Evolutionary conservation across 2,797 vertebrate genomes (phyloP).

Genomic region (Sternarchorhynchus goeldii): DNA sequence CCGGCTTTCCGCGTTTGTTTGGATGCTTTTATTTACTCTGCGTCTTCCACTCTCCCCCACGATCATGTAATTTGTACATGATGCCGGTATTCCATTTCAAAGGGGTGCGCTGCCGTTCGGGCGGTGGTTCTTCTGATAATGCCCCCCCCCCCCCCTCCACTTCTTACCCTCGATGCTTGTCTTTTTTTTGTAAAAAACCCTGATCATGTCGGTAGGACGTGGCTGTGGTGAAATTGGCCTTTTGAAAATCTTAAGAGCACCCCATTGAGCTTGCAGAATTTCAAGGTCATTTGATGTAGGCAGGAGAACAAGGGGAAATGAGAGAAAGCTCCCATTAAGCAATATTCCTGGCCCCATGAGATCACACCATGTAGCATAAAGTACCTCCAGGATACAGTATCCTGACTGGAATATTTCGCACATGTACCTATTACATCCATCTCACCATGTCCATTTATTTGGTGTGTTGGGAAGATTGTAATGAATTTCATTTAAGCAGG

Average conservation of each 20-base stretch:
- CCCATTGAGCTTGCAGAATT: constrained; percentile 42
- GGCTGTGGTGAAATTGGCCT: constrained; percentile 45
- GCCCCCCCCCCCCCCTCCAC: constrained; percentile 3
- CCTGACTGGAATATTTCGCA: constrained; percentile 21
- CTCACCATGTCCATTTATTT: constrained; percentile 12
- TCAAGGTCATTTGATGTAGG: constrained; percentile 47
- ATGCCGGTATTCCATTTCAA: constrained; percentile 49
- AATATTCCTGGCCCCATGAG: constrained; percentile 4
- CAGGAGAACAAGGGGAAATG: constrained; percentile 1
- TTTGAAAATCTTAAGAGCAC: constrained; percentile 51
- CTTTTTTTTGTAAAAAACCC: constrained; percentile 25
- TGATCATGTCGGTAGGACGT: constrained; percentile 54
- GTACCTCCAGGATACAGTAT: constrained; percentile 5
- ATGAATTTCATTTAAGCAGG: background rate
- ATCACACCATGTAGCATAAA: constrained; percentile 27
- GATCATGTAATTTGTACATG: constrained; percentile 46
- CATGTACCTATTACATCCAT: constrained; percentile 16
- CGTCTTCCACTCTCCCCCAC: background rate
- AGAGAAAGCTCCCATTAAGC: constrained; percentile 32
- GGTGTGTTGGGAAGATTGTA: background rate
- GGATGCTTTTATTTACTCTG: constrained; percentile 41
- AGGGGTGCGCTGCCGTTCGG: constrained; percentile 37
- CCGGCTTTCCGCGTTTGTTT: constrained; percentile 32
- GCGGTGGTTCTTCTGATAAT: constrained; percentile 44
- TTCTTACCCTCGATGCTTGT: constrained; percentile 7